These are phyloP conservation scores for Illadopsis cleaveri DNA, from an alignment of 2,113 vertebrate species.

Conservation along the genomic window DNA sequence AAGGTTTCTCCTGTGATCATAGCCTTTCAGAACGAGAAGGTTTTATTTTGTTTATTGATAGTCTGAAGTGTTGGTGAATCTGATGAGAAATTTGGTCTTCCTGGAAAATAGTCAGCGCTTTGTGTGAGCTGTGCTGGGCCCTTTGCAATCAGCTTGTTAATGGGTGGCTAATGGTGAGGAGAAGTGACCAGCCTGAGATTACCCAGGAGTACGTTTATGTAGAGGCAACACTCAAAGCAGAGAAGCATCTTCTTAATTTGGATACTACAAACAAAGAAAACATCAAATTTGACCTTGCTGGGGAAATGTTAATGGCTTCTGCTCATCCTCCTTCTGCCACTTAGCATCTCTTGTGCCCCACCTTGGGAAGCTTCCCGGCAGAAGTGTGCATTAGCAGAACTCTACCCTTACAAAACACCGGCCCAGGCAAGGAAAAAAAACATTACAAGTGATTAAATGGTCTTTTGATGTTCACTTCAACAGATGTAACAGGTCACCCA, in stretches of 20 bases:
- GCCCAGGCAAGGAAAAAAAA: conserved; percentile 59
- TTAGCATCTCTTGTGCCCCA: conserved; percentile 76
- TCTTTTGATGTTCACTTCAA: conserved; percentile 67
- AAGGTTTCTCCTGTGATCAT: conserved; percentile 17
- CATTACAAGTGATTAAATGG: conserved; percentile 73
- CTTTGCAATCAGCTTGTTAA: conserved; percentile 80
- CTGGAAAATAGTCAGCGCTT: conserved; percentile 71
- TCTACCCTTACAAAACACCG: conserved; percentile 69
- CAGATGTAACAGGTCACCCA: conserved; percentile 47
- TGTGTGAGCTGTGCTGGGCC: conserved; percentile 70
- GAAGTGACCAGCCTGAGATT: conserved; percentile 74
- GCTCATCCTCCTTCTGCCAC: conserved; percentile 73
- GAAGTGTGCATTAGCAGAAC: conserved; percentile 77
- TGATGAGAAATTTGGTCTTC: conserved; percentile 71
- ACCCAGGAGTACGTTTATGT: conserved; percentile 79
- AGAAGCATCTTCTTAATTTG: conserved; percentile 79
- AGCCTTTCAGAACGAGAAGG: conserved; percentile 28
- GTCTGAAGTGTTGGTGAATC: conserved; percentile 69
- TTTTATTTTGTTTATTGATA: conserved; percentile 63
- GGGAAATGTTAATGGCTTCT: conserved; percentile 83
- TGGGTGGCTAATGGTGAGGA: conserved; percentile 80
- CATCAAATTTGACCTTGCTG: conserved; percentile 81
- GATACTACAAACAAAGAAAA: conserved; percentile 81
- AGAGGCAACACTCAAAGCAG: conserved; percentile 66
- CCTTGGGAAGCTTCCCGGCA: conserved; percentile 78